Conservation (phyloP, 2,888 invertebrate species). For the Nemotelus pantherinus region DNA sequence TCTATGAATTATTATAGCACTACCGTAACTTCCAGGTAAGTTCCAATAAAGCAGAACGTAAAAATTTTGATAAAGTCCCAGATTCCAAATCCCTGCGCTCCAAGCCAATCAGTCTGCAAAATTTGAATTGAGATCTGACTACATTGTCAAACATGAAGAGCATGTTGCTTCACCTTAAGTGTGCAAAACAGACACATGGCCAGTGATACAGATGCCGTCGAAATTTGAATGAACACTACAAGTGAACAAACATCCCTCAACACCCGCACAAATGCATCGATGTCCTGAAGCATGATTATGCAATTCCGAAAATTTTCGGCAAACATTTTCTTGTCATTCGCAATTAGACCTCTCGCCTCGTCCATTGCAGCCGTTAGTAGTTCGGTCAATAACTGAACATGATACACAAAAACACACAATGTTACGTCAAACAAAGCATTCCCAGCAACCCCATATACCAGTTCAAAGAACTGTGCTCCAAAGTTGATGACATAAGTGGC, state of each 20-base stretch:
- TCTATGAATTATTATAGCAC: no score
- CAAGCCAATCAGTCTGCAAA: neutral
- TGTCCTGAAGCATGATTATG: slow-evolving; percentile 12
- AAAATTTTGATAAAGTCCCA: neutral
- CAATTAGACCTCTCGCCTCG: neutral
- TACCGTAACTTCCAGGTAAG: neutral
- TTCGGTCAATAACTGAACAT: neutral
- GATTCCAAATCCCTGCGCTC: neutral
- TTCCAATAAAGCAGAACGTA: neutral
- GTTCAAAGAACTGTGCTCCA: neutral
- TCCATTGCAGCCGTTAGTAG: slow-evolving; percentile 2
- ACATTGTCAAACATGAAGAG: no score
- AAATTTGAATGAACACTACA: neutral
- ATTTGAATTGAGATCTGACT: neutral
- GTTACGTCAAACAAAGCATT: neutral
- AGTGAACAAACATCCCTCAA: neutral
- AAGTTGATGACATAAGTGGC: neutral
- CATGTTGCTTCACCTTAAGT: neutral
- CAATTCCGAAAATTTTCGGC: neutral
- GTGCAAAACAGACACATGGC: neutral
- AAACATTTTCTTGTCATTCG: neutral
- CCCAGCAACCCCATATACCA: neutral
- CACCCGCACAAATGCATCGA: neutral
- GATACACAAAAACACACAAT: neutral
- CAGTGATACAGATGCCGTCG: neutral